phyloP scores from a whole-genome alignment of 1,140 invertebrate genomes.

The Trinorchestia longiramus region DNA sequence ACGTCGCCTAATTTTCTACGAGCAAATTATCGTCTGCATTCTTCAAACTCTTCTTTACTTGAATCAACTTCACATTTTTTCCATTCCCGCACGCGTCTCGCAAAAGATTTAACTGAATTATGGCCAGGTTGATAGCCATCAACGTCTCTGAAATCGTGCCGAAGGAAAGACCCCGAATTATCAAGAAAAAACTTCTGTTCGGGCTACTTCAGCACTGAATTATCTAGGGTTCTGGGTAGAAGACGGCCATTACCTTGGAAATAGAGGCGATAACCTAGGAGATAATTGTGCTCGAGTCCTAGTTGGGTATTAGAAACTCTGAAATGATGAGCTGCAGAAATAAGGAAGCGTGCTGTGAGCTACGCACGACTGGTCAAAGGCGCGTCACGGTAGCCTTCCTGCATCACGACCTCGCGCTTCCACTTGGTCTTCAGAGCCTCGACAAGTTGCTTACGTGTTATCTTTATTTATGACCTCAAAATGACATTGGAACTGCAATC shows the following conservation, averaged over 20 bases:
- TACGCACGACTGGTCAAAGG: conserved; percentile 39
- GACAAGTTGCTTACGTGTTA: neutral
- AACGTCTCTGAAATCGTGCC: neutral
- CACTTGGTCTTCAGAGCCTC: neutral
- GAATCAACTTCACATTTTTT: neutral
- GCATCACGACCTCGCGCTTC: conserved; percentile 26
- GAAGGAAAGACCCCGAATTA: conserved; percentile 4
- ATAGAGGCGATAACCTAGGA: neutral
- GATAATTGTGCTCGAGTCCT: conserved; percentile 3
- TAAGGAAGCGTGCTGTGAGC: conserved; percentile 20
- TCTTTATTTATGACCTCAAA: neutral
- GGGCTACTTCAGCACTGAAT: neutral
- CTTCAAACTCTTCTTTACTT: neutral
- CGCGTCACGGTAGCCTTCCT: conserved; percentile 39
- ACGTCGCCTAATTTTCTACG: neutral
- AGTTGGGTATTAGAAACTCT: neutral
- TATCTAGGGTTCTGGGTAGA: neutral
- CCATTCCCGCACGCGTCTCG: conserved; percentile 38
- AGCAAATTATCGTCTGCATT: neutral
- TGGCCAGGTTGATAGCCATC: neutral
- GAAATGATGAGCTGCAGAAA: conserved; percentile 24
- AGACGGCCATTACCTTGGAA: neutral
- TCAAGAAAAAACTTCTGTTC: neutral
- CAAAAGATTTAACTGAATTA: neutral
- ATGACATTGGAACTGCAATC: neutral